Base-by-base conservation (phyloP, 2,113 vertebrate genomes). In the Dicerorhinus sumatrensis region DNA sequence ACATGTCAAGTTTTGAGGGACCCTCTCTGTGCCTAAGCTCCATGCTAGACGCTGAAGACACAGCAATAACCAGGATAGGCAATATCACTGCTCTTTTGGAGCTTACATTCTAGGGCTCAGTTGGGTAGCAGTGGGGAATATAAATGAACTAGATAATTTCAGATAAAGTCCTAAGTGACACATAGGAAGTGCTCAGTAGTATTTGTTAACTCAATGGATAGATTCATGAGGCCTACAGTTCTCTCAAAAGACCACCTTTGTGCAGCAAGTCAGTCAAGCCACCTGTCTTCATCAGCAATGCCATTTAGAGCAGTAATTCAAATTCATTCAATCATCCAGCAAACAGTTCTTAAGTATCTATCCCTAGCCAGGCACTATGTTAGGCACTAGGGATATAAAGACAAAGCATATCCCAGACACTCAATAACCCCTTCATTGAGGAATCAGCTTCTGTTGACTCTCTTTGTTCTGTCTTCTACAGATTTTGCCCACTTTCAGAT, bases 401-500 rank as follows among this genome's bases (percentile, higher is more conserved):
- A 70, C 3, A 65, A 82, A 82, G 70, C 5, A 33, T 51, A 90
- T 79, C 58, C 18, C 17, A 80, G 81, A 46, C 33, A 16, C 16
- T 58, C 77, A 63, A 31, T 60, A 48, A 92, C 7, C 2, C 7
- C 77, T 91, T 82, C 6, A 51, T 17, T 75, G 36, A 79, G 39
- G 29, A 92, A 91, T 72, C 42, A 83, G 36, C n/a, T 82, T 69
- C 72, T 48, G 2, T 48, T 31, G 27, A 77, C 69, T 77, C 16
- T 51, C 51, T 54, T 65, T 62, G 6, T 75, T 90, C 29, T 70
- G 12, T 86, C 69, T 76, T 51, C 25, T 81, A 21, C 73, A 63
- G 48, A 18, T 89, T 73, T 56, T 65, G 11, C 51, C 54, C 69
- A 92, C 60, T 96, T 96, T 87, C 76, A 75, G 31, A 56, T 89